Evolutionary conservation across 2,113 vertebrate genomes (phyloP).

Genomic region (Microtus richardsoni): DNA sequence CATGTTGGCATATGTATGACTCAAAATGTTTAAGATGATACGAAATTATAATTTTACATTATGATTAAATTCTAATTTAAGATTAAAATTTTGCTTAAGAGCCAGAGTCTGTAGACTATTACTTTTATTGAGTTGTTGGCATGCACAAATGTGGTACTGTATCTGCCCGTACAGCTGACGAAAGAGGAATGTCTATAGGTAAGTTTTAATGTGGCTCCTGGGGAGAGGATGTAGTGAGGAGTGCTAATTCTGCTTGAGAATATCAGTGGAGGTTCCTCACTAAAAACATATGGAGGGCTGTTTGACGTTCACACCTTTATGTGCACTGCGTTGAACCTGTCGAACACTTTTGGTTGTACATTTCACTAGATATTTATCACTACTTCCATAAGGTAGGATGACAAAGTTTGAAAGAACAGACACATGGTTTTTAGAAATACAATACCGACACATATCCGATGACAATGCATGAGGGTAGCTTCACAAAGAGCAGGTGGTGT

Average conservation of each 20-base stretch:
- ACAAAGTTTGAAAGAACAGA: not conserved
- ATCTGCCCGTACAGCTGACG: not conserved
- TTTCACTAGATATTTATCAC: constrained; percentile 22
- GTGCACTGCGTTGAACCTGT: not conserved
- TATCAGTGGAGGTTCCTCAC: not conserved
- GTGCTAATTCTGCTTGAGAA: not conserved
- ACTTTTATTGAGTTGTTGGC: not conserved
- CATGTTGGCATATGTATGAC: not conserved
- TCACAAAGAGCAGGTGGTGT: not conserved
- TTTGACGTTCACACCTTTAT: not conserved
- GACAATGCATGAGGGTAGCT: not conserved
- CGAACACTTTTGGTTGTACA: not conserved
- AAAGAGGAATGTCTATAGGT: not conserved
- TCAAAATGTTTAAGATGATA: not conserved
- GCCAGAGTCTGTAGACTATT: not conserved
- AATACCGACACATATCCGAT: not conserved
- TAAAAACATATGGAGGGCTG: not conserved
- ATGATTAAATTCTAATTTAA: not conserved
- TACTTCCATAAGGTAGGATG: not conserved
- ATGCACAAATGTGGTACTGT: not conserved
- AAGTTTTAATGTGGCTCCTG: not conserved
- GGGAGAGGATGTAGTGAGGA: not conserved
- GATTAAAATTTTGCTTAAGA: not conserved
- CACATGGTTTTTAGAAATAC: constrained; percentile 29
- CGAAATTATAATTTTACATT: constrained; percentile 1